Percentiles rank a stretch among this genome's conserved stretches.
These are phyloP conservation scores for Amphimallon solstitiale DNA, from an alignment of 2,888 invertebrate genomes.

Conservation along the genomic window DNA sequence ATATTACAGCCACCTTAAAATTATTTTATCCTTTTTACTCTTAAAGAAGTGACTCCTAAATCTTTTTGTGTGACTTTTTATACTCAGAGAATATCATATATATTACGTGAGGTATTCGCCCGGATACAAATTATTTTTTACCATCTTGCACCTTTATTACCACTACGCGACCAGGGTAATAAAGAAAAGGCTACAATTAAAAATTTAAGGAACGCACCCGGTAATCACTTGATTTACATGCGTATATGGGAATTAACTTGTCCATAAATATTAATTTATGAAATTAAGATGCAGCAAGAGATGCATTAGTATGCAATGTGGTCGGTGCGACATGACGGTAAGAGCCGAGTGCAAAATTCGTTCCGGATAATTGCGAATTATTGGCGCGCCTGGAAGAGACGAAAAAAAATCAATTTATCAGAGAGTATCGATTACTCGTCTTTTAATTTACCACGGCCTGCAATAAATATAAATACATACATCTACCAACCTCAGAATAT, in stretches of 20 bases:
- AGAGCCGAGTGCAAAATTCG: slow-evolving; percentile 6
- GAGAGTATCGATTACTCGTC: not conserved
- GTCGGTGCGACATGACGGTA: not conserved
- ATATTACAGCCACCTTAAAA: no score
- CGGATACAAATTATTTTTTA: no score
- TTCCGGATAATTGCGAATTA: slow-evolving; percentile 27
- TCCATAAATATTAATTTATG: slow-evolving; percentile 12
- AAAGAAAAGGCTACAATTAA: not conserved
- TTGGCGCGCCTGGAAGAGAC: not conserved
- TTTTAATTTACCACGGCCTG: not conserved
- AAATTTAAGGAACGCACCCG: not conserved
- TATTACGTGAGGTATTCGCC: no score
- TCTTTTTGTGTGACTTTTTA: no score
- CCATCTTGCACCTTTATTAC: no score
- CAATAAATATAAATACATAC: not conserved
- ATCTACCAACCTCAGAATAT: no score
- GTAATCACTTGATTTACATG: slow-evolving; percentile 7
- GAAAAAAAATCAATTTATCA: slow-evolving; percentile 1
- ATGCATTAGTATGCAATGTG: no score
- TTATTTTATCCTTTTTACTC: no score
- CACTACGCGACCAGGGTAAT: no score
- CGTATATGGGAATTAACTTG: slow-evolving; percentile 1
- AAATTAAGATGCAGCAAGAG: not conserved
- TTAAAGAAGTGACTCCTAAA: no score
- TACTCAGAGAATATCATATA: no score